A percentile compares a stretch with the other conserved stretches of the same genome.
Evolutionary conservation across 2,888 invertebrate genomes (phyloP).

Genomic region (Drosophila flavopinicola): DNA sequence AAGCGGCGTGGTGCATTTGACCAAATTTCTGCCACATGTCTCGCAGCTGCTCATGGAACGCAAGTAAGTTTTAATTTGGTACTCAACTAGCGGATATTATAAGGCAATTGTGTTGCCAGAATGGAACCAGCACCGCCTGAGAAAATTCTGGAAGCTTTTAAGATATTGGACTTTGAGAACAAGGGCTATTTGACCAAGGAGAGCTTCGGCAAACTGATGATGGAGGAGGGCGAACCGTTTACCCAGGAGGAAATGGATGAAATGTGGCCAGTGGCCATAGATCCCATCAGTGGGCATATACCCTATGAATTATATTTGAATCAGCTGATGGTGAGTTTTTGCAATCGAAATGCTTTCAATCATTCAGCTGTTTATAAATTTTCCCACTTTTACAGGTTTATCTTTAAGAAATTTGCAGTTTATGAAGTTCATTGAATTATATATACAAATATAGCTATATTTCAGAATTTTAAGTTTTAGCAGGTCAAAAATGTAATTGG

Average conservation of each 20-base stretch:
- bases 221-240: slow-evolving; percentile 96
- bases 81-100: too few relatives aligned
- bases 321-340: slow-evolving; percentile 89
- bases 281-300: slow-evolving; percentile 91
- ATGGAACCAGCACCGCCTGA: slow-evolving; percentile 94
- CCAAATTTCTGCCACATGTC: slow-evolving; percentile 92
- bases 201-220: slow-evolving; percentile 90
- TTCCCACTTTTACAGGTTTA: slow-evolving; percentile 47
- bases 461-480: too few relatives aligned
- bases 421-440: too few relatives aligned
- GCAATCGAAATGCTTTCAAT: rapidly evolving
- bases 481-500: too few relatives aligned
- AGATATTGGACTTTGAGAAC: slow-evolving; percentile 91
- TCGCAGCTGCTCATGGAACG: slow-evolving; percentile 91
- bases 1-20: slow-evolving; percentile 90
- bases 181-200: slow-evolving; percentile 91
- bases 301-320: slow-evolving; percentile 95
- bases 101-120: too few relatives aligned
- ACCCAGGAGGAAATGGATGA: slow-evolving; percentile 95
- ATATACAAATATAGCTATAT: too few relatives aligned
- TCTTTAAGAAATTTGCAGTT: slow-evolving; percentile 20
- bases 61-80: slow-evolving; percentile 86
- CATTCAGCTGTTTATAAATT: rapidly evolving
- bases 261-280: slow-evolving; percentile 94
- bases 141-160: slow-evolving; percentile 92